Percentiles rank a stretch among this genome's conserved stretches.
Evolutionary conservation across 2,797 vertebrate species (phyloP).

Genomic region (Artibeus lituratus): DNA sequence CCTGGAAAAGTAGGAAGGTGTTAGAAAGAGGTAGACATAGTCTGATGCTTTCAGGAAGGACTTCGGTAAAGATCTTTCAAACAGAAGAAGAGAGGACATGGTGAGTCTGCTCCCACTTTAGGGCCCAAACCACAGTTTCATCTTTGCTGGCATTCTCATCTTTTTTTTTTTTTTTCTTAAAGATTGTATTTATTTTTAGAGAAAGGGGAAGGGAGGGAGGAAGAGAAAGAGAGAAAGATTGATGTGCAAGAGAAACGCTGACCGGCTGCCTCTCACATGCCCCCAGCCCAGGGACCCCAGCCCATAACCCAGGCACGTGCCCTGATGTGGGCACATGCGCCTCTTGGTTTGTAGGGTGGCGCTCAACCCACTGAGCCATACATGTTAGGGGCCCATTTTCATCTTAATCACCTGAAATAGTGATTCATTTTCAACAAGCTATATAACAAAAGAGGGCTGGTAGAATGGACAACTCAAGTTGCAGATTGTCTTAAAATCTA

Average conservation of each 20-base stretch:
- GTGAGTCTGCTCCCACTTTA: background rate
- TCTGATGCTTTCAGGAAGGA: background rate
- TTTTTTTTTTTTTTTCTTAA: background rate
- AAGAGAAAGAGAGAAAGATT: background rate
- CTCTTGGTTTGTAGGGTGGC: background rate
- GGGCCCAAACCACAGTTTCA: background rate
- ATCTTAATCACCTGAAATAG: background rate
- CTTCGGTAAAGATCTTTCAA: background rate
- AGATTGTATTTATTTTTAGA: background rate
- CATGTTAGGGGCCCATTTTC: background rate
- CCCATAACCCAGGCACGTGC: background rate
- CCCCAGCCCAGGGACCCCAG: too few species aligned
- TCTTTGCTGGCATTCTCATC: constrained; percentile 8
- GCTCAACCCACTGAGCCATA: background rate
- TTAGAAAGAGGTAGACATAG: background rate
- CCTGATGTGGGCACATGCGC: background rate
- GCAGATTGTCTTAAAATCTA: background rate
- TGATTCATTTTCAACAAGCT: background rate
- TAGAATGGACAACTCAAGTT: background rate
- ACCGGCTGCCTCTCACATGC: background rate
- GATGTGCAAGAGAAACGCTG: too few species aligned
- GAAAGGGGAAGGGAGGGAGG: background rate
- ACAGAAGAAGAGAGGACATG: background rate
- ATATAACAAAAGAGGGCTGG: background rate
- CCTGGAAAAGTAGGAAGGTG: constrained; percentile 14